Conservation (phyloP, 2,797 vertebrate species). For the Hypotaenidia okinawae region DNA sequence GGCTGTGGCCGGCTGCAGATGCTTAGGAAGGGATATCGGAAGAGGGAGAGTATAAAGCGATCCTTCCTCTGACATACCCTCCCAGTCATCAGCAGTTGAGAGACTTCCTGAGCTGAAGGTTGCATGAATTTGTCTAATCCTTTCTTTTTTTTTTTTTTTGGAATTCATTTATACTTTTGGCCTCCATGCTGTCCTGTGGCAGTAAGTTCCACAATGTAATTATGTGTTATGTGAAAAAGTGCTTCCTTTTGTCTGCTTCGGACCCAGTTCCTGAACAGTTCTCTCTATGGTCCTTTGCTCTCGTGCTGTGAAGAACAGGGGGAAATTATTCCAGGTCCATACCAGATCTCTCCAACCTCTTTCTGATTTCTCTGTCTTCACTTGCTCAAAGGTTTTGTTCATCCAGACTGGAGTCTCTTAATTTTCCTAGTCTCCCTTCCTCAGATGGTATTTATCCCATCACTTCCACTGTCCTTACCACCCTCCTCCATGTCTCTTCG, state of each 20-base stretch:
- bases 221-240: conserved; percentile 57
- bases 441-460: neutral
- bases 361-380: neutral
- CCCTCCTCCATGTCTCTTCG: neutral
- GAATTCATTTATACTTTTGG: conserved; percentile 60
- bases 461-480: neutral
- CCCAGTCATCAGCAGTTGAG: conserved; percentile 13
- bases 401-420: neutral
- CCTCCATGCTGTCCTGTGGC: conserved; percentile 52
- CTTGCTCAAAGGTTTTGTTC: neutral
- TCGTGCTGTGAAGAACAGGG: neutral
- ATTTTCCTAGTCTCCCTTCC: neutral
- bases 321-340: neutral
- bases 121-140: conserved; percentile 40
- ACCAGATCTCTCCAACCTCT: neutral
- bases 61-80: conserved; percentile 45
- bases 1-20: conserved; percentile 21
- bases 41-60: conserved; percentile 54
- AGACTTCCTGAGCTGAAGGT: conserved; percentile 54
- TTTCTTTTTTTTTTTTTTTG: neutral
- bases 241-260: conserved; percentile 42
- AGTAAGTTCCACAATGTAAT: conserved; percentile 40
- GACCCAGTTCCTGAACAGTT: neutral
- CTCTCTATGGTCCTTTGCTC: neutral
- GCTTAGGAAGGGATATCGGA: conserved; percentile 42